Conservation (phyloP, 2,113 vertebrate species). For the Hymenochirus boettgeri region DNA sequence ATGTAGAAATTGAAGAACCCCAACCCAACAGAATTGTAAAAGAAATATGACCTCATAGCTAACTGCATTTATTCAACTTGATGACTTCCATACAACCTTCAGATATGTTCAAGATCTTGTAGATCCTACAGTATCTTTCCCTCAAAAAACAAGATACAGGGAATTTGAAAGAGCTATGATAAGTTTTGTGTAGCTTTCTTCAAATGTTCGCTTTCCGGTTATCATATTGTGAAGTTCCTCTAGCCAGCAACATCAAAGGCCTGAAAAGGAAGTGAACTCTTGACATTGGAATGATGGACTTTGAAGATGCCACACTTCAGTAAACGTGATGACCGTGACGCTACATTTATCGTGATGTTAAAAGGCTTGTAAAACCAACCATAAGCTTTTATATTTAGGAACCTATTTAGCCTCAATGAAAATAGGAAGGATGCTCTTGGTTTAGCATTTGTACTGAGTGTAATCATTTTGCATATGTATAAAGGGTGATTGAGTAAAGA, state of each 20-base stretch:
- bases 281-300: conserved; percentile 12
- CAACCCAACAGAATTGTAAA: conserved; percentile 33
- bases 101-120: conserved; percentile 37
- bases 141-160: conserved; percentile 19
- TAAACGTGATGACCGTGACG: too few species aligned
- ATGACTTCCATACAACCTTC: conserved; percentile 31
- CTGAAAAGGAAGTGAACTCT: conserved; percentile 12
- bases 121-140: conserved; percentile 13
- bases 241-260: conserved; percentile 20
- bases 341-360: too few species aligned
- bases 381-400: too few species aligned
- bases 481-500: too few species aligned
- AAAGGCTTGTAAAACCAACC: too few species aligned
- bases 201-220: conserved; percentile 11
- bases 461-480: too few species aligned
- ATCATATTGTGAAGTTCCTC: conserved; percentile 6
- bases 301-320: conserved; percentile 15
- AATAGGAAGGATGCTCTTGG: too few species aligned
- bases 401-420: too few species aligned
- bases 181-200: neutral
- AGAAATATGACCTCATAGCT: conserved; percentile 39
- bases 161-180: conserved; percentile 2
- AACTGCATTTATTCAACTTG: conserved; percentile 39
- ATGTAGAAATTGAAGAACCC: conserved; percentile 35
- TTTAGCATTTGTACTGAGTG: too few species aligned